Evolutionary conservation across 2,888 invertebrate species (phyloP).

Genomic region (Lutraria lutraria): DNA sequence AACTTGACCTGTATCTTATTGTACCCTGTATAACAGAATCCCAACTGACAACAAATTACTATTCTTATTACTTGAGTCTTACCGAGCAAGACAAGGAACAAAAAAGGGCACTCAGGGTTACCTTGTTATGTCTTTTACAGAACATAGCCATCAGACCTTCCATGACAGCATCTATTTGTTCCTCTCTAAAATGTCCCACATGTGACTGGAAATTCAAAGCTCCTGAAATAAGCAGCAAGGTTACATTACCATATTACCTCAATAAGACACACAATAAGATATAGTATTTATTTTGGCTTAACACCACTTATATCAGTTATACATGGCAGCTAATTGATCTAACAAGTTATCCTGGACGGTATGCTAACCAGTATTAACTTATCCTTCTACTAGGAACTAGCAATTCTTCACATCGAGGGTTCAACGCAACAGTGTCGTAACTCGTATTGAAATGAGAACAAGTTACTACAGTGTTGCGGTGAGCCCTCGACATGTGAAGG

Average conservation of each 20-base stretch:
- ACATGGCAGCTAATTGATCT: too few relatives aligned
- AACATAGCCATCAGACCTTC: slow-evolving; percentile 75
- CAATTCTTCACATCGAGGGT: too few relatives aligned
- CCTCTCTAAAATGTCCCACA: slow-evolving; percentile 73
- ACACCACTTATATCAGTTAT: neutral
- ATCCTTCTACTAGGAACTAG: too few relatives aligned
- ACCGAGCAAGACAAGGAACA: neutral
- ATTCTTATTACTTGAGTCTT: neutral
- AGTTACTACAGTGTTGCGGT: too few relatives aligned
- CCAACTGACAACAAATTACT: too few relatives aligned
- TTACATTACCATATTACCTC: neutral
- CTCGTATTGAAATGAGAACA: too few relatives aligned
- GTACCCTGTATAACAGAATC: neutral
- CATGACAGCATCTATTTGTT: slow-evolving; percentile 77
- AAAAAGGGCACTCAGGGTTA: slow-evolving; percentile 21
- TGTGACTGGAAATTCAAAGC: slow-evolving; percentile 72
- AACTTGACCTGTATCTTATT: too few relatives aligned
- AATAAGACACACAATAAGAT: neutral
- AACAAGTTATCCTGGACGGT: too few relatives aligned
- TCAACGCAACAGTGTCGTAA: too few relatives aligned
- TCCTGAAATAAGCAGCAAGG: slow-evolving; percentile 65
- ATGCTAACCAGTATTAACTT: too few relatives aligned
- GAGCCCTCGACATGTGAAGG: too few relatives aligned
- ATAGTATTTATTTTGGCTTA: neutral
- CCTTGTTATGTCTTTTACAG: slow-evolving; percentile 78